Evolutionary conservation across 2,888 invertebrate genomes (phyloP).

Genomic region (Metalampra italica): DNA sequence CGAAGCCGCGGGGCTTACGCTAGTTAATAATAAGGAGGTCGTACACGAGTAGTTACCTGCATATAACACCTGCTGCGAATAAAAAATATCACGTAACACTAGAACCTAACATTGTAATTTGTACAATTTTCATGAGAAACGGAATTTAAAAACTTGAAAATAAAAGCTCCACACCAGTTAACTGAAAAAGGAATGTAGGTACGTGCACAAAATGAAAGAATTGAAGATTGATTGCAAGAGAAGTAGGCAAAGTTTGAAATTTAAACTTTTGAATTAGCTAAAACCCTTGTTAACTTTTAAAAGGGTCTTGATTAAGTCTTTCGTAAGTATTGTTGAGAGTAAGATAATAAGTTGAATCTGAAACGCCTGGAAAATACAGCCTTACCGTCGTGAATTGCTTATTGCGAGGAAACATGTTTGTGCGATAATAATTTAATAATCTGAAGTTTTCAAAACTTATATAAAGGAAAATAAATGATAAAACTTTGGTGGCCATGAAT

Average conservation of each 20-base stretch:
- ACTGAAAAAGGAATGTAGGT: not conserved
- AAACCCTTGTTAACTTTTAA: slow-evolving; percentile 32
- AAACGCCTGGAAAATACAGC: not conserved
- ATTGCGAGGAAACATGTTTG: not conserved
- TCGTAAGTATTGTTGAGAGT: slow-evolving; percentile 14
- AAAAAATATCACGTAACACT: too few species aligned
- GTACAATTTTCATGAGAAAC: too few species aligned
- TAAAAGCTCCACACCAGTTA: too few species aligned
- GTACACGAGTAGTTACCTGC: not conserved
- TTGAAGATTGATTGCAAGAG: slow-evolving; percentile 3
- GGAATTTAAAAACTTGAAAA: too few species aligned
- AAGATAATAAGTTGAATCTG: slow-evolving; percentile 13
- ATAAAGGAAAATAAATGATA: too few species aligned
- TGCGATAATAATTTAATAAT: not conserved
- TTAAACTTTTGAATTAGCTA: slow-evolving; percentile 31
- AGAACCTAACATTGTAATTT: too few species aligned
- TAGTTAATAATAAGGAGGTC: too few species aligned
- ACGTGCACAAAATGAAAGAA: not conserved
- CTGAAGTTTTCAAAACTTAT: too few species aligned
- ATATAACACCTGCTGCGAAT: too few species aligned
- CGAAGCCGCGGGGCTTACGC: too few species aligned
- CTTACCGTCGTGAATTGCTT: not conserved
- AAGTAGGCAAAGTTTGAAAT: slow-evolving; percentile 26
- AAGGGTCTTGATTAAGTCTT: slow-evolving; percentile 20
- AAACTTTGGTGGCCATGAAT: too few species aligned